Evolutionary conservation across 2,113 vertebrate genomes (phyloP), one percentile per base, ranked within the genome.

Genomic region (Calonectris borealis): DNA sequence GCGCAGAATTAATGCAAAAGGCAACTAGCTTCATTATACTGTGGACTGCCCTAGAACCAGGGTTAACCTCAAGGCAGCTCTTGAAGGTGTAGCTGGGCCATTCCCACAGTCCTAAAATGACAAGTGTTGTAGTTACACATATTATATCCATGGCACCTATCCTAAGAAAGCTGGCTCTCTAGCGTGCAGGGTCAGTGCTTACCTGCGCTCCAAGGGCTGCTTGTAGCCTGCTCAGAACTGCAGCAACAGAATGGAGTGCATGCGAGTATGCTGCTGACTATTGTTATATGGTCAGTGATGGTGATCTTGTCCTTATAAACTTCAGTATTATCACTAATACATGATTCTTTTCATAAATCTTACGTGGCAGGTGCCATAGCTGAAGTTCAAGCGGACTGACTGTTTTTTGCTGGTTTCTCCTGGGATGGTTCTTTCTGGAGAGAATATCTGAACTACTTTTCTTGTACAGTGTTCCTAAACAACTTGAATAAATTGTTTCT

Each of bases 321-420:
- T 20, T 44, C 40, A 24, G 7, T 78, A 13, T 71, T 64, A 11
- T 49, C 49, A 16, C 12, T 26, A 25, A 40, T 19, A 24, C 4
- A 1, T 22, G 25, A 0, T 6, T 8, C 31, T 44, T 14, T 21
- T 13, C 4, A 0, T n/a, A 44, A 57, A 36, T 48, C 16, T 86
- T 69, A 57, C 2, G 3, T 31, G 31, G 22, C 13, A 72, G 12
- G 11, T 69, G 10, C 54, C 9, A 10, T 14, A 94, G n/a, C 20
- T 81, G 27, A 69, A 88, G 36, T 80, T 86, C 16, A 88, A 38
- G n/a, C 38, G 8, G 5, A 40, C 62, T 40, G 12, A 36, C 60
- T 62, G 29, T 5, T 13, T 80, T 85, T n/a, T 54, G 9, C 14
- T 73, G 27, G 10, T 78, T 84, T 84, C 42, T 87, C 7, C 27